phyloP scores from a whole-genome alignment of 2,888 invertebrate species.

The Scaeva pyrastri region DNA sequence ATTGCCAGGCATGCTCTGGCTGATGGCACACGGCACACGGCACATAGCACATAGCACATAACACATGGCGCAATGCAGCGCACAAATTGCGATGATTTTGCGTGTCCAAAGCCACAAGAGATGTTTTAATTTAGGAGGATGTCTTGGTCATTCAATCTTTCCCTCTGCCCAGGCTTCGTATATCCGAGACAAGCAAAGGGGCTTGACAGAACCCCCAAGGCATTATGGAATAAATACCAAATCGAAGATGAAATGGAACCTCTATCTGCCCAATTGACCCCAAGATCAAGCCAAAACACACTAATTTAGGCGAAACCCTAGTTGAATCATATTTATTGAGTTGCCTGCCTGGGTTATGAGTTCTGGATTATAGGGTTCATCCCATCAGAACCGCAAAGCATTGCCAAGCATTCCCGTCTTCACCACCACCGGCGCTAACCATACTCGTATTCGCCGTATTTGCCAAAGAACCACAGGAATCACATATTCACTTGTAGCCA shows the following conservation, averaged over 20 bases:
- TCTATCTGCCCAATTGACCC: constrained; percentile 63
- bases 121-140: constrained; percentile 74
- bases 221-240: constrained; percentile 69
- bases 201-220: constrained; percentile 66
- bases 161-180: neutral
- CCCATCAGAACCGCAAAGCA: constrained; percentile 11
- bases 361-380: constrained; percentile 64
- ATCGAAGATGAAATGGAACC: constrained; percentile 50
- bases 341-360: constrained; percentile 52
- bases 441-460: constrained; percentile 1
- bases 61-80: neutral
- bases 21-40: constrained; percentile 1
- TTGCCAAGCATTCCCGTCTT: too few relatives aligned
- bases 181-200: constrained; percentile 70
- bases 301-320: constrained; percentile 73
- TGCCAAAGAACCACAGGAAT: constrained; percentile 32
- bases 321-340: constrained; percentile 73
- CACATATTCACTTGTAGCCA: constrained; percentile 36
- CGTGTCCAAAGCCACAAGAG: constrained; percentile 70
- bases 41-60: neutral
- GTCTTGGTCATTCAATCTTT: constrained; percentile 68
- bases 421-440: constrained; percentile 57
- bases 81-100: constrained; percentile 59
- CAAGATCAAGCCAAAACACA: constrained; percentile 66
- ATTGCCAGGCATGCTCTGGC: constrained; percentile 61